Conservation (phyloP, 2,797 vertebrate genomes). For the Gambelia wislizenii region DNA sequence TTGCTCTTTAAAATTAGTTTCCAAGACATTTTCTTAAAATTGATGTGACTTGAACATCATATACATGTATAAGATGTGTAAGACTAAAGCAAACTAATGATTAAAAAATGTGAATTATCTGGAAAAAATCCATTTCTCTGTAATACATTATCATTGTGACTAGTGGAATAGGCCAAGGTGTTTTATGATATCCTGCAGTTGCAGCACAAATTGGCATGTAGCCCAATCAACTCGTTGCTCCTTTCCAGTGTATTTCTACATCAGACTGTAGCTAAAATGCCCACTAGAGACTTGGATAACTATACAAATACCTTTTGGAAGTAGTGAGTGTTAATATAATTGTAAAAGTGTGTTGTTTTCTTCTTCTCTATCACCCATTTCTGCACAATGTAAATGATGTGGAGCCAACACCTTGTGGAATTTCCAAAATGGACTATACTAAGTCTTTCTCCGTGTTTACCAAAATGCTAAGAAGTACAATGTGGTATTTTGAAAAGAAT, state of each 20-base stretch:
- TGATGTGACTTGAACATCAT: background rate
- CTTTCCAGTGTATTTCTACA: conserved; percentile 21
- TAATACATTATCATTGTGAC: conserved; percentile 23
- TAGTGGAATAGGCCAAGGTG: conserved; percentile 21
- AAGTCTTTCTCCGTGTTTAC: background rate
- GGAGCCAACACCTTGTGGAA: conserved; percentile 8
- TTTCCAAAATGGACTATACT: conserved; percentile 15
- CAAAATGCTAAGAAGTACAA: background rate
- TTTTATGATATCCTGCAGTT: conserved; percentile 36
- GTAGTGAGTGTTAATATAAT: conserved; percentile 23
- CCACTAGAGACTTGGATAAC: conserved; percentile 26
- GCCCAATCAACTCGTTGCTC: conserved; percentile 12
- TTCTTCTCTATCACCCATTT: background rate
- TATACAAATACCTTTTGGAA: conserved; percentile 17
- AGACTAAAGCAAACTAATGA: conserved; percentile 14
- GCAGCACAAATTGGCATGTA: background rate
- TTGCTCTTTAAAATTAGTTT: conserved; percentile 20
- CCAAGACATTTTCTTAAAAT: conserved; percentile 11
- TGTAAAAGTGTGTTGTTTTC: conserved; percentile 21
- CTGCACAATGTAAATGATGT: conserved; percentile 30
- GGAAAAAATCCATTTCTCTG: conserved; percentile 15
- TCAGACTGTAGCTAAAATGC: conserved; percentile 16
- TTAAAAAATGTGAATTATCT: conserved; percentile 35
- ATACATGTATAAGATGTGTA: background rate
- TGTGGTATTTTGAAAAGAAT: conserved; percentile 5